Conservation (phyloP, 2,888 invertebrate species). For the Eupithecia subfuscata region DNA sequence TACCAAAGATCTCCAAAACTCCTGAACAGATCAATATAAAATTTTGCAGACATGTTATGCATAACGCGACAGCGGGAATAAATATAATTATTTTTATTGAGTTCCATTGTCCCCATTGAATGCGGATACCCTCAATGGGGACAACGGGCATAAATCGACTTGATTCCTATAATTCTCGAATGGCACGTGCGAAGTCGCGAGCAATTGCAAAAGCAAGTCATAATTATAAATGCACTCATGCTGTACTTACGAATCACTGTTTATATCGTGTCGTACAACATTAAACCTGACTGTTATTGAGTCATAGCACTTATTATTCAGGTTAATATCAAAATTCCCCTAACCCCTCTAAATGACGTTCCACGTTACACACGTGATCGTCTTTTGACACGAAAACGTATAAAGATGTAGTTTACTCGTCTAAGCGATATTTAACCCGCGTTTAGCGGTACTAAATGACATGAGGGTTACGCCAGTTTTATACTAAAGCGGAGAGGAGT, state of each 20-base stretch:
- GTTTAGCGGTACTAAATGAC: constrained; percentile 15
- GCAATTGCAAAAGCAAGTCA: too few relatives aligned
- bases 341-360: constrained; percentile 32
- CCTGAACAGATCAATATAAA: too few relatives aligned
- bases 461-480: constrained; percentile 11
- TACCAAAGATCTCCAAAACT: too few relatives aligned
- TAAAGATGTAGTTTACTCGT: constrained; percentile 37
- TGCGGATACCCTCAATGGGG: too few relatives aligned
- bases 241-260: not conserved
- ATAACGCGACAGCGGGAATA: too few relatives aligned
- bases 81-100: too few relatives aligned
- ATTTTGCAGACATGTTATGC: too few relatives aligned
- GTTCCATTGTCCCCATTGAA: too few relatives aligned
- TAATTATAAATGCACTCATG: not conserved
- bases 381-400: constrained; percentile 41
- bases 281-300: constrained; percentile 9
- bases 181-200: too few relatives aligned
- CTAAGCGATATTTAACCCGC: constrained; percentile 26
- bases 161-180: too few relatives aligned
- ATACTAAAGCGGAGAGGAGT: not conserved
- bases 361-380: constrained; percentile 36
- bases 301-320: constrained; percentile 9
- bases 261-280: constrained; percentile 14
- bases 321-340: constrained; percentile 12
- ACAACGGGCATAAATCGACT: too few relatives aligned